Evolutionary conservation across 1,140 invertebrate species (phyloP).

Genomic region (Trichogramma pretiosum): DNA sequence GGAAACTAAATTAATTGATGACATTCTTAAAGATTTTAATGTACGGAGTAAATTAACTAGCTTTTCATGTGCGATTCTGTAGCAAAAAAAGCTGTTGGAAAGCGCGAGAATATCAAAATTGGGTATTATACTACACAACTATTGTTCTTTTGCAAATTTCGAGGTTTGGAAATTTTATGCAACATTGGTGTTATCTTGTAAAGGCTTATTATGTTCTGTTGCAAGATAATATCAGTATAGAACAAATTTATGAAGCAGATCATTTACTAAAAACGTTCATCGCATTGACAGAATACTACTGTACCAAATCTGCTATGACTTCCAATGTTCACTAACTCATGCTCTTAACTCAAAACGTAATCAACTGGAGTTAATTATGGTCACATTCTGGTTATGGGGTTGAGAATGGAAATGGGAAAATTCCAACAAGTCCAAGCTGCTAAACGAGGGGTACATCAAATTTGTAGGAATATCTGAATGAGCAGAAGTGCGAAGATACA

Average conservation of each 20-base stretch:
- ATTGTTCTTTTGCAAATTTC: not conserved
- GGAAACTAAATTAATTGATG: not conserved
- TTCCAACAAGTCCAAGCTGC: slow-evolving; percentile 3
- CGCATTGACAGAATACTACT: not conserved
- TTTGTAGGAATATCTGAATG: not conserved
- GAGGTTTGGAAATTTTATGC: not conserved
- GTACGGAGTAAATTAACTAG: not conserved
- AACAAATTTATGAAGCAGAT: not conserved
- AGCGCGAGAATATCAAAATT: slow-evolving; percentile 10
- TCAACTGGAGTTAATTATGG: slow-evolving; percentile 5
- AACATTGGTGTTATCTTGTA: too few relatives aligned
- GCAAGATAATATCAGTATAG: not conserved
- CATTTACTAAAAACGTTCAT: not conserved
- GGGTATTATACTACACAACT: slow-evolving; percentile 2
- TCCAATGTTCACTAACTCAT: slow-evolving; percentile 6
- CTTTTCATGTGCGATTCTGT: not conserved
- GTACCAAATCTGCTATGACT: slow-evolving; percentile 5
- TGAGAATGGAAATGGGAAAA: not conserved
- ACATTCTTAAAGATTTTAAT: not conserved
- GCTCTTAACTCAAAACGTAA: slow-evolving; percentile 1
- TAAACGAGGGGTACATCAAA: not conserved
- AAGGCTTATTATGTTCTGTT: slow-evolving; percentile 4
- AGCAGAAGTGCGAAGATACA: not conserved
- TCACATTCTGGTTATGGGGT: not conserved
- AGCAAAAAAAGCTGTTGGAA: slow-evolving; percentile 1